A percentile compares a stretch with the other conserved stretches of the same genome.
Evolutionary conservation across 2,113 vertebrate genomes (phyloP).

Genomic region (Choloepus hoffmanni): DNA sequence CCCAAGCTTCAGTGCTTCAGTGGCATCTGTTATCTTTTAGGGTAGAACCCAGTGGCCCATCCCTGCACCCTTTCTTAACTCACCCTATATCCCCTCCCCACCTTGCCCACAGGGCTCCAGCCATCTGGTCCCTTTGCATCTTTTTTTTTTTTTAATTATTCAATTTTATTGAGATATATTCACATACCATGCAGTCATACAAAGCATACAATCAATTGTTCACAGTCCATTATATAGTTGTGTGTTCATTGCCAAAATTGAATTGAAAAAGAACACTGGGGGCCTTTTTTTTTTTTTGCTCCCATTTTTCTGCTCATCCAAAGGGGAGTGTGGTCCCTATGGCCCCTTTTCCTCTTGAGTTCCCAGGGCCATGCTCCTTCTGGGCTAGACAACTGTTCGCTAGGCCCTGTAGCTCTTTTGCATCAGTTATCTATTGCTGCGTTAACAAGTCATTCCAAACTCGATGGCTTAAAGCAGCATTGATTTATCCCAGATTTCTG

Average conservation of each 20-base stretch:
- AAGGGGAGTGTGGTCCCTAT: too few species aligned
- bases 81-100: too few species aligned
- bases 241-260: too few species aligned
- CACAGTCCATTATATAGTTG: too few species aligned
- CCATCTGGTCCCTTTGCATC: background rate
- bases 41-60: too few species aligned
- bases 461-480: fast-evolving
- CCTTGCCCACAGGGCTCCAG: fast-evolving
- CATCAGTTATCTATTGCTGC: background rate
- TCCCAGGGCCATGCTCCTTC: background rate
- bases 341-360: background rate
- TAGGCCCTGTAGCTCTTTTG: background rate
- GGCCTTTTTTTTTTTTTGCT: too few species aligned
- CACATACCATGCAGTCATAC: too few species aligned
- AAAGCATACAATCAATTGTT: too few species aligned
- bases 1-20: background rate
- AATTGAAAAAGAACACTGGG: too few species aligned
- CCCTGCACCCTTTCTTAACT: background rate
- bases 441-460: background rate
- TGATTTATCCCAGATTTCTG: fast-evolving
- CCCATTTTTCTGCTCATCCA: too few species aligned
- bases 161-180: too few species aligned
- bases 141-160: too few species aligned
- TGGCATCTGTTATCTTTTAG: background rate
- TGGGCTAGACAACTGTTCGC: background rate